Evolutionary conservation across 2,888 invertebrate species (phyloP).

Genomic region (Cerastis leucographa): DNA sequence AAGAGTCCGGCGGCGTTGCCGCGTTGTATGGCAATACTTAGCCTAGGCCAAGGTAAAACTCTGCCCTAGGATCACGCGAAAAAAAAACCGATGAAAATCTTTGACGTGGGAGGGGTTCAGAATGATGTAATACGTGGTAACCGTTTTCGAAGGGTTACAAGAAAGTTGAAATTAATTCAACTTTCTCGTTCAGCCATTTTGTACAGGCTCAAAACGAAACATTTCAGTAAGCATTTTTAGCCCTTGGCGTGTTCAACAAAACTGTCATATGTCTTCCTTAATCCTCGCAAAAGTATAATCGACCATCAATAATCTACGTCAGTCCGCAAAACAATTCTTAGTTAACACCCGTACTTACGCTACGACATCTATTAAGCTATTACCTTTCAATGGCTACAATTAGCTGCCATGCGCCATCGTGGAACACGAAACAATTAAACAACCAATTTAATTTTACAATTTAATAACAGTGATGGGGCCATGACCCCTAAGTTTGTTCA

Average conservation of each 20-base stretch:
- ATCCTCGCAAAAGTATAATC: constrained; percentile 21
- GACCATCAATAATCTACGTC: background rate
- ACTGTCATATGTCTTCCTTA: background rate
- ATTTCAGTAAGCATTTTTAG: background rate
- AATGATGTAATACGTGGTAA: too few species aligned
- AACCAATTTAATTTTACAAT: too few species aligned
- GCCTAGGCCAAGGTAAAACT: too few species aligned
- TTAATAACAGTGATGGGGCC: constrained; percentile 48
- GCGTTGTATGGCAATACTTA: too few species aligned
- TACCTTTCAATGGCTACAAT: background rate
- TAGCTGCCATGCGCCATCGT: background rate
- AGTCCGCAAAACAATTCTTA: constrained; percentile 5
- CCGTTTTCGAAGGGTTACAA: too few species aligned
- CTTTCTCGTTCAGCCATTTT: background rate
- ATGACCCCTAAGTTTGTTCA: constrained; percentile 46
- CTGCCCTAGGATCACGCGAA: too few species aligned
- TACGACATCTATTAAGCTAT: constrained; percentile 7
- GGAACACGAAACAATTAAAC: constrained; percentile 50
- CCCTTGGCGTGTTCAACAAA: background rate
- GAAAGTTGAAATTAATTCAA: background rate
- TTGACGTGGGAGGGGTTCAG: too few species aligned
- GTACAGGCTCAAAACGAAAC: background rate
- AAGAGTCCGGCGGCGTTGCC: too few species aligned
- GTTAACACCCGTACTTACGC: background rate
- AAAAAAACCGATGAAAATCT: too few species aligned